phyloP scores from a whole-genome alignment of 2,888 invertebrate species.

The Caenorhabditis zanzibari region DNA sequence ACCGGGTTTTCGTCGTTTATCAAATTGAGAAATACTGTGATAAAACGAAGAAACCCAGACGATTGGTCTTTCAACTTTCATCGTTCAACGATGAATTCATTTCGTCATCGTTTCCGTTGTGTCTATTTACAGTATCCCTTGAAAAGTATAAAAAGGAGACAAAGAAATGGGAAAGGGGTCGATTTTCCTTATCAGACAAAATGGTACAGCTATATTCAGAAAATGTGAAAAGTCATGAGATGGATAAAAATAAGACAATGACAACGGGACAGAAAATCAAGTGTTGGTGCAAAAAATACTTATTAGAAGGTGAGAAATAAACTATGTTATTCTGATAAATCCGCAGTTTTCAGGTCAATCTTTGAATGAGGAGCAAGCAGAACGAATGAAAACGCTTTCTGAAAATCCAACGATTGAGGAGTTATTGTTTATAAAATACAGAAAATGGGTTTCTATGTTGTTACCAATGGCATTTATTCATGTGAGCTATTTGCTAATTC shows the following conservation, averaged over 20 bases:
- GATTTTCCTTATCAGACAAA: background rate
- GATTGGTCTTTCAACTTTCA: conserved; percentile 50
- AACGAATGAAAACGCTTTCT: conserved; percentile 65
- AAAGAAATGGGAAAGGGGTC: conserved; percentile 1
- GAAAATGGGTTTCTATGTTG: conserved; percentile 75
- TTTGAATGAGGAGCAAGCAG: conserved; percentile 70
- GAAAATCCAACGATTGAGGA: conserved; percentile 70
- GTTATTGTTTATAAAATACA: conserved; percentile 73
- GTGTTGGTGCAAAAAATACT: conserved; percentile 66
- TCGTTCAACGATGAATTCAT: conserved; percentile 47
- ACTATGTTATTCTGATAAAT: too few relatives aligned
- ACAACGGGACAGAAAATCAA: conserved; percentile 54
- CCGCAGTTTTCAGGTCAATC: conserved; percentile 72
- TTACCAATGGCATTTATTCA: conserved; percentile 76
- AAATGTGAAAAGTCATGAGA: background rate
- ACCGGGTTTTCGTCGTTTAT: conserved; percentile 23
- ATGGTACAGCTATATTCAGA: conserved; percentile 27
- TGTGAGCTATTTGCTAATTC: conserved; percentile 53
- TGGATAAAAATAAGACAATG: conserved; percentile 21
- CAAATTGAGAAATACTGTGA: background rate
- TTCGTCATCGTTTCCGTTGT: conserved; percentile 33
- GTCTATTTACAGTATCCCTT: conserved; percentile 31
- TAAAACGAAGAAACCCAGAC: conserved; percentile 15
- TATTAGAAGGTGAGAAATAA: conserved; percentile 58
- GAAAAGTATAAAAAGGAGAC: conserved; percentile 25